These are phyloP conservation scores for Bombus confusus DNA, from an alignment of 1,140 invertebrate genomes.

Conservation along the genomic window DNA sequence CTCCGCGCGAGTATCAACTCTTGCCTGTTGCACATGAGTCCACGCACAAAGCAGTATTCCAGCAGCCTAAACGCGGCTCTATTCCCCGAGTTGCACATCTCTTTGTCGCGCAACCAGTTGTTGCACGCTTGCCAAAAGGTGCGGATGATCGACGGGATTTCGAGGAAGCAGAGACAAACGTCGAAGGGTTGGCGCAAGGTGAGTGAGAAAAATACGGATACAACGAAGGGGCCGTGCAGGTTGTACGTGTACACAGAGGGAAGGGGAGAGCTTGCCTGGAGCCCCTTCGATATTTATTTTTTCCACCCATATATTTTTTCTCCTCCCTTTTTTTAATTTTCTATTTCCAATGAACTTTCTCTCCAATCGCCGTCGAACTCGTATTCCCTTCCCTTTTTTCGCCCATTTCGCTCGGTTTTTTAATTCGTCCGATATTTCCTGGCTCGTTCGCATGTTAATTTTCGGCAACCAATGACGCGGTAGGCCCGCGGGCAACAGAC, in stretches of 20 bases:
- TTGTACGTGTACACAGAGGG: background rate
- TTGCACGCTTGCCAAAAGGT: constrained; percentile 6
- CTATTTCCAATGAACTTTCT: constrained; percentile 35
- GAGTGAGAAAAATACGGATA: constrained; percentile 33
- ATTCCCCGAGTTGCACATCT: background rate
- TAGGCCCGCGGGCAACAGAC: constrained; percentile 74
- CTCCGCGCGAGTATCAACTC: background rate
- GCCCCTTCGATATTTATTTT: constrained; percentile 52
- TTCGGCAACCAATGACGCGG: constrained; percentile 76
- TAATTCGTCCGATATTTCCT: constrained; percentile 77
- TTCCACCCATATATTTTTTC: constrained; percentile 50
- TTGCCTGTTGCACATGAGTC: background rate
- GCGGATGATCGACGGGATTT: constrained; percentile 44
- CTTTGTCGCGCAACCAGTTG: constrained; percentile 1
- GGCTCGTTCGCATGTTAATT: constrained; percentile 80
- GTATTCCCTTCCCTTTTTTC: constrained; percentile 27
- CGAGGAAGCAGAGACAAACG: background rate
- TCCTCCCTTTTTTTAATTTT: background rate
- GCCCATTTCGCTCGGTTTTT: constrained; percentile 66
- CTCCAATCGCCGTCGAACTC: constrained; percentile 5
- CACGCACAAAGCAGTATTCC: background rate
- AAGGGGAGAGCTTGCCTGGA: constrained; percentile 17
- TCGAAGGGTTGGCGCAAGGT: no score
- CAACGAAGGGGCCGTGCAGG: background rate
- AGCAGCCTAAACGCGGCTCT: background rate